These are phyloP conservation scores for Celastrina argiolus DNA, from an alignment of 2,888 invertebrate genomes.

Conservation along the genomic window DNA sequence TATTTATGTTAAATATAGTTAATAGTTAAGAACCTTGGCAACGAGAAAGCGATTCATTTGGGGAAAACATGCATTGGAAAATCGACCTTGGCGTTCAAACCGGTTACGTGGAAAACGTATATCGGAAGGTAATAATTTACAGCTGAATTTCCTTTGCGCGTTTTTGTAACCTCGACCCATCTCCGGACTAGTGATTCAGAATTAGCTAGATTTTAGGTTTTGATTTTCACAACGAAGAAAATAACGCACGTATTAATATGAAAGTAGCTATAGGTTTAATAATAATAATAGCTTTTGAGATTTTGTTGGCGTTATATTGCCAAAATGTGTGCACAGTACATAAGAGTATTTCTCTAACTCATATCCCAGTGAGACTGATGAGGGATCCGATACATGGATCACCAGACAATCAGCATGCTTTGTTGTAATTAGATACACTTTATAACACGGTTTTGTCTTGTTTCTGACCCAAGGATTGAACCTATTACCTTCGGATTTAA, in stretches of 20 bases:
- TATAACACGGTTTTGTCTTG: too few relatives aligned
- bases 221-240: neutral
- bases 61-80: slow-evolving; percentile 42
- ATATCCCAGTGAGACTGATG: too few relatives aligned
- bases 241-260: neutral
- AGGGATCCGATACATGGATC: too few relatives aligned
- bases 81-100: slow-evolving; percentile 37
- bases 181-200: neutral
- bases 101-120: slow-evolving; percentile 45
- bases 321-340: too few relatives aligned
- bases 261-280: too few relatives aligned
- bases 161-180: slow-evolving; percentile 24
- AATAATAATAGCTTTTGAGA: too few relatives aligned
- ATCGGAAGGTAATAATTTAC: slow-evolving; percentile 49
- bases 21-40: slow-evolving; percentile 35
- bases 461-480: too few relatives aligned
- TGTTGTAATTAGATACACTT: too few relatives aligned
- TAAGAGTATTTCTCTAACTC: too few relatives aligned
- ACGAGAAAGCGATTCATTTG: slow-evolving; percentile 42
- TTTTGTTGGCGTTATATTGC: too few relatives aligned
- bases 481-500: too few relatives aligned
- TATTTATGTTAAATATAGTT: slow-evolving; percentile 9
- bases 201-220: neutral
- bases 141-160: slow-evolving; percentile 44
- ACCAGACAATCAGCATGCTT: too few relatives aligned